phyloP scores from a whole-genome alignment of 2,113 vertebrate genomes.

The Lophotis ruficrista region DNA sequence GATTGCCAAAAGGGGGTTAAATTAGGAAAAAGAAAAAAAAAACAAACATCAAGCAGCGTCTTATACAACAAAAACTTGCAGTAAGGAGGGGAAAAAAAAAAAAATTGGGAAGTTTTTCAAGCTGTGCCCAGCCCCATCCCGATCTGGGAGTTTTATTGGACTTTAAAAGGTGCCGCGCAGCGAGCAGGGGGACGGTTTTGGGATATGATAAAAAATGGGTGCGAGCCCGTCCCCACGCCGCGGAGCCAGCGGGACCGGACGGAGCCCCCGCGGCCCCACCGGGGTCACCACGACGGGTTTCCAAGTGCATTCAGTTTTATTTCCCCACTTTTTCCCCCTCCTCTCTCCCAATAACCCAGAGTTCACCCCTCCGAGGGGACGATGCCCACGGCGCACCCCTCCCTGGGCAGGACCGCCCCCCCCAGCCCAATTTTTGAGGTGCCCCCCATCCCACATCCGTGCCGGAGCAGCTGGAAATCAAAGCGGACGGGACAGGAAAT shows the following conservation, averaged over 20 bases:
- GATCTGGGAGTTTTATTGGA: background rate
- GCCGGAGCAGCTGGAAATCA: background rate
- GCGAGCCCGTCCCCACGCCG: background rate
- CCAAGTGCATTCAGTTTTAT: background rate
- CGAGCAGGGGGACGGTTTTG: background rate
- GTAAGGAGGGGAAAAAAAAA: accelerated
- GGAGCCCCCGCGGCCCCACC: background rate
- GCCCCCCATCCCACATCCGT: accelerated
- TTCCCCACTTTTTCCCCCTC: background rate
- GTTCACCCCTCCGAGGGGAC: accelerated
- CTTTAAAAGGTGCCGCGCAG: background rate
- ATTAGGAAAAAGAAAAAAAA: background rate
- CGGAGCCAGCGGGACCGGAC: background rate
- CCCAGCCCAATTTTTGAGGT: background rate
- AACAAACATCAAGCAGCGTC: accelerated
- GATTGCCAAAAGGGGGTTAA: background rate
- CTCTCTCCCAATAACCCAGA: accelerated
- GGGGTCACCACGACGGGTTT: background rate
- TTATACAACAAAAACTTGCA: background rate
- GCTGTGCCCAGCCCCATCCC: background rate
- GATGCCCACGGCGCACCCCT: background rate
- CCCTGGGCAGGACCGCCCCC: accelerated
- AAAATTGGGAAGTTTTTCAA: constrained; percentile 10
- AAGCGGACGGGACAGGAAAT: background rate
- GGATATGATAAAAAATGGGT: background rate